A percentile compares a stretch with the other conserved stretches of the same genome.
Evolutionary conservation across 2,888 invertebrate species (phyloP).

Genomic region (Resseliella maxima): DNA sequence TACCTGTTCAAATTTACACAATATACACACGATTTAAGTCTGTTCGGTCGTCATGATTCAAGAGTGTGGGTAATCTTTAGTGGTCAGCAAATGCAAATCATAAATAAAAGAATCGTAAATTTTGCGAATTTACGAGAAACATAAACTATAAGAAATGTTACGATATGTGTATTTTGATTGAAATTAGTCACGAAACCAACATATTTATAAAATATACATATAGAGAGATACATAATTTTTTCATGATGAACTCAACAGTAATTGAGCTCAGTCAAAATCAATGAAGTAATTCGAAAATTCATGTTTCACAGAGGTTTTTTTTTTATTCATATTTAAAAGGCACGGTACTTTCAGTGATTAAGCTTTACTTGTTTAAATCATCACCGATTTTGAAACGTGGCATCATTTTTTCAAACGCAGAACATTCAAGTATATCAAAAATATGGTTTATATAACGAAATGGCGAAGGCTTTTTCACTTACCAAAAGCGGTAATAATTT

Average conservation of each 20-base stretch:
- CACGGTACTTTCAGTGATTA: too few relatives aligned
- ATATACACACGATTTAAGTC: neutral
- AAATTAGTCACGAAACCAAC: neutral
- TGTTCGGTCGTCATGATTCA: neutral
- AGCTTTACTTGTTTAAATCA: too few relatives aligned
- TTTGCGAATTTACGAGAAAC: neutral
- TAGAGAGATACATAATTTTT: neutral
- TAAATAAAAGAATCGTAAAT: conserved; percentile 8
- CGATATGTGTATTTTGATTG: neutral
- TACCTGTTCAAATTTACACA: conserved; percentile 42
- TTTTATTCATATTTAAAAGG: too few relatives aligned
- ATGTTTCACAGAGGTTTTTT: too few relatives aligned
- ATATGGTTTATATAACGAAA: too few relatives aligned
- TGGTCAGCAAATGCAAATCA: conserved; percentile 15
- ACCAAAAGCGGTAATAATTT: too few relatives aligned
- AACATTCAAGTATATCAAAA: too few relatives aligned
- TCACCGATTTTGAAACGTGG: too few relatives aligned
- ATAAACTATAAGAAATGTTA: neutral
- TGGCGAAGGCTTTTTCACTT: too few relatives aligned
- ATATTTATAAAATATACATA: neutral
- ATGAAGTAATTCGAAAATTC: neutral
- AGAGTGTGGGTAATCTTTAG: neutral
- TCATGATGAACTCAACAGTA: neutral
- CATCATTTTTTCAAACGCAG: too few relatives aligned
- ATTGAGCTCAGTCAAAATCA: neutral